Evolutionary conservation across 2,113 vertebrate species (phyloP), one percentile per base, ranked within the genome.

Genomic region (Ascaphus truei): DNA sequence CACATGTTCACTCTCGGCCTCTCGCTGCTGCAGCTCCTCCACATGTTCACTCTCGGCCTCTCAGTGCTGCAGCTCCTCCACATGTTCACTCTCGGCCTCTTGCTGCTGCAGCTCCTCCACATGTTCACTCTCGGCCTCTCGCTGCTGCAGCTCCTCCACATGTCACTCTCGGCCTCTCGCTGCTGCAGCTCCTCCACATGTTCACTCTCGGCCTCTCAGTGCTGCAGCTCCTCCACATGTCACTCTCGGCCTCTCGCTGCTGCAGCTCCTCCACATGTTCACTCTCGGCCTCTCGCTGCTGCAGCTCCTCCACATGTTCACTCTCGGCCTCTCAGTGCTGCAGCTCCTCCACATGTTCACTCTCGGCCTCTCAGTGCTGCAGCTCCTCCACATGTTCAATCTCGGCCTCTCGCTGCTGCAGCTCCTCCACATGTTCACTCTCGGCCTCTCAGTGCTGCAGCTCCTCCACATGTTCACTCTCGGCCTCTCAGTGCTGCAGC

Each of bases 131-230:
- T 83, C 69, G 50, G n/a, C n/a, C n/a, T n/a, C n/a, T n/a, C n/a
- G n/a, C n/a, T n/a, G n/a, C n/a, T n/a, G n/a, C n/a, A n/a, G n/a
- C n/a, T n/a, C n/a, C n/a, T n/a, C 72, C 75, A 80, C 71, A 78
- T 78, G 72, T 72, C 75, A n/a, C 79, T n/a, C n/a, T n/a, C n/a
- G n/a, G 74, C 65, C 67, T 75, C 75, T 68, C 45, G 79, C 79
- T 80, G 76, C 80, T 83, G 74, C 76, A 78, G 76, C 76, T 66
- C n/a, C n/a, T n/a, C 68, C 76, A 75, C 75, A 72, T 84, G 79
- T 85, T 87, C 83, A 77, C 76, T 78, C 80, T 83, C 69, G 50
- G n/a, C n/a, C n/a, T n/a, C n/a, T n/a, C n/a, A n/a, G n/a, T n/a
- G n/a, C n/a, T n/a, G n/a, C n/a, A n/a, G n/a, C n/a, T n/a, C n/a